A percentile compares a stretch with the other conserved stretches of the same genome.
Conservation (phyloP, 1,140 invertebrate species). For the Hypothenemus hampei region DNA sequence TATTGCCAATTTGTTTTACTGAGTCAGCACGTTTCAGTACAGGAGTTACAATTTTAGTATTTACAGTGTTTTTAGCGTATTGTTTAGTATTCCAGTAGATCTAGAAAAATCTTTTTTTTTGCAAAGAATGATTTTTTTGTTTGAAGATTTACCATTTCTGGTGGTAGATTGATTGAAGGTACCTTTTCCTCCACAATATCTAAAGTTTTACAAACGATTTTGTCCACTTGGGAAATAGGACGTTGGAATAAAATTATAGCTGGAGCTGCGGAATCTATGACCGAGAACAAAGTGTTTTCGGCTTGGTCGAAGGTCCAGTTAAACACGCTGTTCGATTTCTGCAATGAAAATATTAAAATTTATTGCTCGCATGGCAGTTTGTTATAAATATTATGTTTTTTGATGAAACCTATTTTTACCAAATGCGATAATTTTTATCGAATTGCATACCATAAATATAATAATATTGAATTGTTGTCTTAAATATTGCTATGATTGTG, state of each 20-base stretch:
- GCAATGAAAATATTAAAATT: slow-evolving; percentile 28
- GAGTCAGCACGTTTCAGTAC: slow-evolving; percentile 70
- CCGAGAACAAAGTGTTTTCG: slow-evolving; percentile 61
- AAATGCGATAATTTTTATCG: too few species aligned
- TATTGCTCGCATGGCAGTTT: too few species aligned
- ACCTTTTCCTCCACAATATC: slow-evolving; percentile 71
- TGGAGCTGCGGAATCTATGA: slow-evolving; percentile 62
- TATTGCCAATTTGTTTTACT: slow-evolving; percentile 65
- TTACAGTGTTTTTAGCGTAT: slow-evolving; percentile 55
- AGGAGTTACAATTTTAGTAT: slow-evolving; percentile 57
- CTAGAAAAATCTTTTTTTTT: slow-evolving; percentile 45
- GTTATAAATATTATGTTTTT: too few species aligned
- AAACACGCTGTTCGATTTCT: slow-evolving; percentile 65
- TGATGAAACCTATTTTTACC: too few species aligned
- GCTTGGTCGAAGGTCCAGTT: slow-evolving; percentile 68
- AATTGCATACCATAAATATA: background rate
- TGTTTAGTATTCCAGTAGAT: slow-evolving; percentile 72
- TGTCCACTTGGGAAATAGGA: slow-evolving; percentile 66
- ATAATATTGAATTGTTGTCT: too few species aligned
- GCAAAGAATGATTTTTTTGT: background rate
- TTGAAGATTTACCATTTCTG: slow-evolving; percentile 66
- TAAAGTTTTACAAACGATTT: slow-evolving; percentile 68
- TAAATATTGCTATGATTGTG: too few species aligned
- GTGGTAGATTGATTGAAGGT: slow-evolving; percentile 69
- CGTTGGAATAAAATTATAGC: slow-evolving; percentile 62